Percentiles rank a stretch among this genome's conserved stretches.
Evolutionary conservation across 2,797 vertebrate genomes (phyloP).

Genomic region (Eospalax fontanierii): DNA sequence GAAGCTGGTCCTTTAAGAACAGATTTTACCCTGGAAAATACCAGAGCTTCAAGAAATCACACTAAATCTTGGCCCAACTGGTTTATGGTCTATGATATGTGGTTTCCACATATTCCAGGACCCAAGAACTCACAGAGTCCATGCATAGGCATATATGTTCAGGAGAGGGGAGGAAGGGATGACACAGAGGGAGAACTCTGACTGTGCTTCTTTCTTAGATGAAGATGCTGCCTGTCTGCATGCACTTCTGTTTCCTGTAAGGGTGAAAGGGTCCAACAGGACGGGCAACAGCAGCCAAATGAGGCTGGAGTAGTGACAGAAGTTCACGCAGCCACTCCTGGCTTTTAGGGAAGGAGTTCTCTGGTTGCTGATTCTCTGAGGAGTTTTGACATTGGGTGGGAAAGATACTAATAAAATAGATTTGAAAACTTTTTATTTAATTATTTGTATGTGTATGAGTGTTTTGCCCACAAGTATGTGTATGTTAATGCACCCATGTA

Average conservation of each 20-base stretch:
- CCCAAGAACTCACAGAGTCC: not conserved
- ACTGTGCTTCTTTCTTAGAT: not conserved
- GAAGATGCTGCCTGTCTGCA: not conserved
- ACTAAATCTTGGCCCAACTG: no score
- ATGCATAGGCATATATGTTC: not conserved
- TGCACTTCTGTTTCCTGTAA: not conserved
- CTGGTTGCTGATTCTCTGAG: not conserved
- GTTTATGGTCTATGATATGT: no score
- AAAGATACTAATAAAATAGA: not conserved
- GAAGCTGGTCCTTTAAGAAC: not conserved
- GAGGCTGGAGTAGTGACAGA: not conserved
- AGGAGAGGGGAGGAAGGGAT: not conserved
- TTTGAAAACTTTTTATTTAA: no score
- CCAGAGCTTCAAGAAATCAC: not conserved
- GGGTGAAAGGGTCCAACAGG: not conserved
- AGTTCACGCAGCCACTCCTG: not conserved
- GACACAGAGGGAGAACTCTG: not conserved
- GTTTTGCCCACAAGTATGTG: no score
- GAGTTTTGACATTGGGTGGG: not conserved
- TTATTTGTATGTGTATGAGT: no score
- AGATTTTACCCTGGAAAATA: not conserved
- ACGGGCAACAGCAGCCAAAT: not conserved
- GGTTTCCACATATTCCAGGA: no score
- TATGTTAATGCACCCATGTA: no score
- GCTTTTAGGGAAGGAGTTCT: not conserved